Evolutionary conservation across 2,113 vertebrate genomes (phyloP).

Genomic region (Brachionichthys hirsutus): DNA sequence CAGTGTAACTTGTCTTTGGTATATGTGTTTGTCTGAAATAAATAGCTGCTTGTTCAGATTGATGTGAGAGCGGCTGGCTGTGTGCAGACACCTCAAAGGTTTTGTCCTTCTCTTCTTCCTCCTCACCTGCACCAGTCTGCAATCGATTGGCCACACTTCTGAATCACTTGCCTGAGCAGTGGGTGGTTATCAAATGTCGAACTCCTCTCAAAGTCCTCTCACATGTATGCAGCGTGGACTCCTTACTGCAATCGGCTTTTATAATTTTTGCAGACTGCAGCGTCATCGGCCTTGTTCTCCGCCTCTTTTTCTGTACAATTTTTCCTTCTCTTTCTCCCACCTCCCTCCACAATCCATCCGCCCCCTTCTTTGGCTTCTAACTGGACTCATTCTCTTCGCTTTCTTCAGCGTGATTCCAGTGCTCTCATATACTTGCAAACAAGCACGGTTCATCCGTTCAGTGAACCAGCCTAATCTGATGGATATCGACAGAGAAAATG

Average conservation of each 20-base stretch:
- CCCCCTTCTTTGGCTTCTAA: slow-evolving; percentile 53
- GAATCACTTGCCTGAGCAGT: slow-evolving; percentile 62
- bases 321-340: no score
- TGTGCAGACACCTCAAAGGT: slow-evolving; percentile 34
- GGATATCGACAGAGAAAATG: slow-evolving; percentile 9
- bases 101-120: slow-evolving; percentile 51
- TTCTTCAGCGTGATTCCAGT: slow-evolving; percentile 69
- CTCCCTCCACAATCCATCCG: slow-evolving; percentile 33
- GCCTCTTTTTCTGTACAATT: slow-evolving; percentile 24
- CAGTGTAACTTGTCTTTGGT: slow-evolving; percentile 40
- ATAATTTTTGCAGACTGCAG: slow-evolving; percentile 26
- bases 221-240: slow-evolving; percentile 53
- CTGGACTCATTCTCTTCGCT: slow-evolving; percentile 69
- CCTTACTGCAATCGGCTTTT: slow-evolving; percentile 49
- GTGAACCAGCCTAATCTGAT: neutral
- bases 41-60: slow-evolving; percentile 27
- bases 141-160: slow-evolving; percentile 70
- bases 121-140: slow-evolving; percentile 51
- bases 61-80: slow-evolving; percentile 27
- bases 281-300: slow-evolving; percentile 24
- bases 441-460: slow-evolving; percentile 8
- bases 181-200: slow-evolving; percentile 54
- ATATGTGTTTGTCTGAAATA: slow-evolving; percentile 52
- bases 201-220: slow-evolving; percentile 45
- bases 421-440: slow-evolving; percentile 22